Percentiles rank a stretch among this genome's conserved stretches.
These are phyloP conservation scores for Xenopus petersii DNA, from an alignment of 2,797 vertebrate genomes.

Conservation along the genomic window DNA sequence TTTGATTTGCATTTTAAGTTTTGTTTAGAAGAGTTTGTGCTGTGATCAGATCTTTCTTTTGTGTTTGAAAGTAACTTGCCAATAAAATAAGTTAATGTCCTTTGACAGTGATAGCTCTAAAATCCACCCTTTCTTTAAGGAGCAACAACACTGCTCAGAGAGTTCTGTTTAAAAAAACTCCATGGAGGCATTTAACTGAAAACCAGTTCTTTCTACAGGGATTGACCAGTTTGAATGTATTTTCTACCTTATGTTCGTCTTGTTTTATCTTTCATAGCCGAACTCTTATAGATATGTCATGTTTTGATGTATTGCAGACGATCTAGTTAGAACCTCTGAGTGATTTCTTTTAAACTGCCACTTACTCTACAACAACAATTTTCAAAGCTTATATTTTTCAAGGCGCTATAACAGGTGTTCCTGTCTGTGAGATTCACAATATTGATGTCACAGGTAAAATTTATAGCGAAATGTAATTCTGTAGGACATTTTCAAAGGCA, in stretches of 20 bases:
- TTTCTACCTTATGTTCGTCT: background rate
- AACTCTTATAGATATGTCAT: conserved; percentile 9
- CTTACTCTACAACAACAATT: conserved; percentile 34
- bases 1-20: too few species aligned
- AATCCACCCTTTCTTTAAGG: too few species aligned
- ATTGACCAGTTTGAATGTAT: background rate
- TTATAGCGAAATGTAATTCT: conserved; percentile 21
- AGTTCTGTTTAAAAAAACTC: background rate
- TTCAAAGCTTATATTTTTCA: conserved; percentile 14
- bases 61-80: too few species aligned
- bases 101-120: too few species aligned
- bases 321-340: conserved; percentile 30
- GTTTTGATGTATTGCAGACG: conserved; percentile 11
- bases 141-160: too few species aligned
- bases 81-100: too few species aligned
- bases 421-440: conserved; percentile 29
- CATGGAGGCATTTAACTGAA: background rate
- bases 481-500: conserved; percentile 9
- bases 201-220: too few species aligned
- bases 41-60: too few species aligned
- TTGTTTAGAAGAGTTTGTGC: too few species aligned
- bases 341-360: conserved; percentile 28
- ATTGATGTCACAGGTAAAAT: conserved; percentile 37
- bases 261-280: conserved; percentile 1
- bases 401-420: conserved; percentile 22